These are phyloP conservation scores for Zingel zingel DNA, from an alignment of 2,113 vertebrate genomes.

Conservation along the genomic window DNA sequence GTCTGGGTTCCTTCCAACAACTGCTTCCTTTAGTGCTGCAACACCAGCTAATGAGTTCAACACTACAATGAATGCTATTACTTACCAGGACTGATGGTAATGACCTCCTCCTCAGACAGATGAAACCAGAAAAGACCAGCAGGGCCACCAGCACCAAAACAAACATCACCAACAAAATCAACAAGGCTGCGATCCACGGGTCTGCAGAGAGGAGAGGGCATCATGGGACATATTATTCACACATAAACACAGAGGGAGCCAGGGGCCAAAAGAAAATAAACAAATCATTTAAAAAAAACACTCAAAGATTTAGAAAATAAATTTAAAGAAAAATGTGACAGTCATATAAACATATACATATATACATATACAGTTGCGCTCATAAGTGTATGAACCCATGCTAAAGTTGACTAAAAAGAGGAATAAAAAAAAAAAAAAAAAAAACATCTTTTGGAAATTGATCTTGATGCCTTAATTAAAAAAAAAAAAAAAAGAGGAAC, in stretches of 20 bases:
- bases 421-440: too few species aligned
- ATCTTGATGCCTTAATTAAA: too few species aligned
- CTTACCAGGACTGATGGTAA: constrained; percentile 65
- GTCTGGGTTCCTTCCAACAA: not conserved
- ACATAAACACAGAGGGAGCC: not conserved
- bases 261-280: too few species aligned
- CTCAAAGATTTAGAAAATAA: too few species aligned
- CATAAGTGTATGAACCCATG: too few species aligned
- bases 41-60: not conserved
- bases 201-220: constrained; percentile 37
- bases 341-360: too few species aligned
- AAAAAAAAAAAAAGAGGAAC: too few species aligned
- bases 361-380: too few species aligned
- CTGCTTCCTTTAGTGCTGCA: not conserved
- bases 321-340: too few species aligned
- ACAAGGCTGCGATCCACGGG: fast-evolving
- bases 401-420: too few species aligned
- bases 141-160: fast-evolving
- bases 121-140: constrained; percentile 13
- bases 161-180: not conserved
- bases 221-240: not conserved
- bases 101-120: not conserved
- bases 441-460: too few species aligned
- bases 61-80: not conserved
- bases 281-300: too few species aligned